Evolutionary conservation across 2,888 invertebrate species (phyloP).

Genomic region (Phoenoteleia sp.): DNA sequence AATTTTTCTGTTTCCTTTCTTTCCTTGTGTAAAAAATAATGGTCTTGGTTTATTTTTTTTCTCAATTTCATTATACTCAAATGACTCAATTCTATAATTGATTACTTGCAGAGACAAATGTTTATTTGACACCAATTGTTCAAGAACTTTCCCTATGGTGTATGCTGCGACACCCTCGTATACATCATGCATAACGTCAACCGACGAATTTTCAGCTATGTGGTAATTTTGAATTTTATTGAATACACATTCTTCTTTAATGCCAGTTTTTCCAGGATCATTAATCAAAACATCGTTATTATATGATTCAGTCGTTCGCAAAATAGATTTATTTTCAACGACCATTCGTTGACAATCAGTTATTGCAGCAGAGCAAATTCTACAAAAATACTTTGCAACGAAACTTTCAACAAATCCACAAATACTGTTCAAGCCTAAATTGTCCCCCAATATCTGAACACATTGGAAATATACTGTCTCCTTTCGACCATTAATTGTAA

Average conservation of each 20-base stretch:
- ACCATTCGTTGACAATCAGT: conserved; percentile 57
- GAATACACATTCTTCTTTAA: conserved; percentile 56
- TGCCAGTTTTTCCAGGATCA: conserved; percentile 45
- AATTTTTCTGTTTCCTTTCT: conserved; percentile 25
- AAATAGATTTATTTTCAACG: conserved; percentile 48
- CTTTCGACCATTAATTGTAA: conserved; percentile 13
- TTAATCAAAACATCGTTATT: conserved; percentile 45
- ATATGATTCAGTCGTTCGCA: conserved; percentile 54
- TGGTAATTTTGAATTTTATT: conserved; percentile 53
- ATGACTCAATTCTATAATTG: conserved; percentile 41
- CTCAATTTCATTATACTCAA: conserved; percentile 30
- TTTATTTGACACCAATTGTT: conserved; percentile 19
- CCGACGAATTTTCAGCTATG: conserved; percentile 36
- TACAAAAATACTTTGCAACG: conserved; percentile 42
- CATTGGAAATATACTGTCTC: too few species aligned
- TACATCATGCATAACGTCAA: conserved; percentile 7
- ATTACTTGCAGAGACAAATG: conserved; percentile 23
- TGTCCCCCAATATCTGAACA: too few species aligned
- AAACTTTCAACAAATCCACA: conserved; percentile 64
- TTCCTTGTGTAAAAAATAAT: conserved; percentile 30
- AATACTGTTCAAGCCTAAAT: conserved; percentile 39
- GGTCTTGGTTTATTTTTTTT: conserved; percentile 45
- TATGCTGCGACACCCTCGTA: conserved; percentile 27
- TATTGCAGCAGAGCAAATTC: conserved; percentile 51
- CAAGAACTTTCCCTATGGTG: conserved; percentile 20